Evolutionary conservation across 1,140 invertebrate genomes (phyloP), one percentile per base, ranked within the genome.

Genomic region (Drosophila kikkawai): DNA sequence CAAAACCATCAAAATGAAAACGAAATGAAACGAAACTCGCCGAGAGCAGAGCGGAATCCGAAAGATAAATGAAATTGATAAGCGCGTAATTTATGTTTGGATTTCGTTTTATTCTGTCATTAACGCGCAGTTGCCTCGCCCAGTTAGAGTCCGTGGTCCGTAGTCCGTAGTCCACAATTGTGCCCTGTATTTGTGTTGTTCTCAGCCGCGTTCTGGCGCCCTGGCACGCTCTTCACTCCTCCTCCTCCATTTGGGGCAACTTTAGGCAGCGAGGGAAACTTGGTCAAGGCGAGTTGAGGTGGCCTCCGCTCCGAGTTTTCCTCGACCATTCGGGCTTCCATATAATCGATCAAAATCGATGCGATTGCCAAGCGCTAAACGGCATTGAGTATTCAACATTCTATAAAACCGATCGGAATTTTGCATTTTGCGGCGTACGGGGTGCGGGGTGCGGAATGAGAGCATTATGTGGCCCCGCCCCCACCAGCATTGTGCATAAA

Each of bases 41-140:
- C 34, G 51, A 47, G 65, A 66, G 66, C 58, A 75, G 68, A 79
- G 48, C 53, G 84, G 78, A 88, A 91, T 91, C 80, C 86, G 37
- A 80, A 88, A 91, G 88, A 91, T 91, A 91, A 91, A 91, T 91
- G 83, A 91, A 91, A 91, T 84, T 91, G 88, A 91, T 91, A 91
- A 91, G 88, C 83, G 88, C 73, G 81, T 88, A 91, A 91, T 91
- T 91, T 91, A 91, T 91, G 88, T 91, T 91, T 91, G 84, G 88
- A 91, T 91, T 91, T 88, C 88, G 88, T 91, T 91, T 91, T 91
- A 91, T 91, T 80, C 79, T 85, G 84, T 91, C 88, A 91, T 91
- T 91, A 91, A 91, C 88, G 84, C 82, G 63, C 64, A 69, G 70
- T 87, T 87, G 78, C 82, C 79, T 70, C 59, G 47, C 79, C 67